A percentile compares a stretch with the other conserved stretches of the same genome.
Conservation (phyloP, 2,888 invertebrate species). For the Cloeon dipterum region DNA sequence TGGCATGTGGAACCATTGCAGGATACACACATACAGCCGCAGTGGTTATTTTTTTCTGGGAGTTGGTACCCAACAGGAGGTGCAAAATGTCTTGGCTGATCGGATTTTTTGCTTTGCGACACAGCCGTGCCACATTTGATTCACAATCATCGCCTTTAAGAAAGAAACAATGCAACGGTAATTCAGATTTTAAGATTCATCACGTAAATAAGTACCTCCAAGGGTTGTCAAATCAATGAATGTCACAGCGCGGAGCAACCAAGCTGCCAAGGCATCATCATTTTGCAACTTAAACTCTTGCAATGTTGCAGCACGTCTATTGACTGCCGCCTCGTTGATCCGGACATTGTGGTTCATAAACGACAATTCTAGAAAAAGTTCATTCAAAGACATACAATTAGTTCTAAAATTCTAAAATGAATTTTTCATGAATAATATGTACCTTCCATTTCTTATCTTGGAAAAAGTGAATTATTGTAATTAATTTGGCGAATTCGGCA, state of each 20-base stretch:
- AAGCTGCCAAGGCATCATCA: constrained; percentile 27
- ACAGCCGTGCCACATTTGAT: constrained; percentile 56
- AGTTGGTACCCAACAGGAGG: not conserved
- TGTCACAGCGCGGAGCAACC: constrained; percentile 60
- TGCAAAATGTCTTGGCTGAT: constrained; percentile 11
- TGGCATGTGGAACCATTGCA: constrained; percentile 51
- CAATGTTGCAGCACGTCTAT: too few species aligned
- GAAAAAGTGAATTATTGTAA: too few species aligned
- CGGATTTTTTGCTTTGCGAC: constrained; percentile 41
- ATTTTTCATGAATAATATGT: too few species aligned
- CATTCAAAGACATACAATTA: too few species aligned
- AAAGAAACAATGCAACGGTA: too few species aligned
- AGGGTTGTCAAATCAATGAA: constrained; percentile 87
- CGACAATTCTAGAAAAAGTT: too few species aligned
- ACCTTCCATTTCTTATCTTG: too few species aligned
- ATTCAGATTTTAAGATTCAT: too few species aligned
- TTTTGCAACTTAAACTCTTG: not conserved
- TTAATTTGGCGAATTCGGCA: too few species aligned
- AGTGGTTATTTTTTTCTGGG: constrained; percentile 23
- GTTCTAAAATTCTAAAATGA: too few species aligned
- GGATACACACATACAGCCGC: constrained; percentile 96
- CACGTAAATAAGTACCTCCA: constrained; percentile 32
- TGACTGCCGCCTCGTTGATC: too few species aligned
- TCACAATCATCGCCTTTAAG: constrained; percentile 16
- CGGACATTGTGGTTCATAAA: not conserved